Evolutionary conservation across 2,888 invertebrate genomes (phyloP), one percentile per base, ranked within the genome.

Genomic region (Melanophora roralis): DNA sequence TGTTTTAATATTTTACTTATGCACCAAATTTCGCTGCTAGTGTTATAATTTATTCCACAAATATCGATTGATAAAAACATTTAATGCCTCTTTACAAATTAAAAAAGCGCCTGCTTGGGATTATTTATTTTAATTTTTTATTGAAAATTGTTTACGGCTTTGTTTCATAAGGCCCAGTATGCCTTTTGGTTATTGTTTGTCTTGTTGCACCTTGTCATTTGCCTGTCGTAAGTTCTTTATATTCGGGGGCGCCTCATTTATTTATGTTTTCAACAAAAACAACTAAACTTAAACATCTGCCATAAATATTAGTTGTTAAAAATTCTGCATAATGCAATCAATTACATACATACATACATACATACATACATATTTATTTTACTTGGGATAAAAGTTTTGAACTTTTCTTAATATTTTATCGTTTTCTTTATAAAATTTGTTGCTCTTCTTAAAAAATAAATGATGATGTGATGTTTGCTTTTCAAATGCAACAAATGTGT

Each of bases 401-500:
- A 72, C 72, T 80, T 75, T 76, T 14, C 57, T 68, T 64, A 80
- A 76, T 73, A 64, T 67, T 57, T 67, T n/a, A 59, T 57, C 32
- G 43, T 49, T 14, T 38, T 21, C 51, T 34, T 11, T 34, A 7
- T 53, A 16, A 16, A 2, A 51, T 23, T 21, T 55, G 45, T 47
- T 21, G 23, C 21, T 59, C 8, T 60, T 49, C 14, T 32, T 57
- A 36, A 38, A n/a, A 38, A 2, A 3, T 27, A 27, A 27, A 27
- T 27, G 27, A 6, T 75, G 38, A 3, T 38, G 47, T 38, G 59
- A 43, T 69, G 32, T 51, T 49, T 59, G 32, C 16, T 72, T 53
- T 64, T 64, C 62, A 72, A 64, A 59, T 80, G 76, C 59, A 62
- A 68, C 68, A 80, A 80, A 80, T 80, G 75, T 67, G 68, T 80